phyloP scores from a whole-genome alignment of 2,888 invertebrate species.

The Falcaria lacertinaria region DNA sequence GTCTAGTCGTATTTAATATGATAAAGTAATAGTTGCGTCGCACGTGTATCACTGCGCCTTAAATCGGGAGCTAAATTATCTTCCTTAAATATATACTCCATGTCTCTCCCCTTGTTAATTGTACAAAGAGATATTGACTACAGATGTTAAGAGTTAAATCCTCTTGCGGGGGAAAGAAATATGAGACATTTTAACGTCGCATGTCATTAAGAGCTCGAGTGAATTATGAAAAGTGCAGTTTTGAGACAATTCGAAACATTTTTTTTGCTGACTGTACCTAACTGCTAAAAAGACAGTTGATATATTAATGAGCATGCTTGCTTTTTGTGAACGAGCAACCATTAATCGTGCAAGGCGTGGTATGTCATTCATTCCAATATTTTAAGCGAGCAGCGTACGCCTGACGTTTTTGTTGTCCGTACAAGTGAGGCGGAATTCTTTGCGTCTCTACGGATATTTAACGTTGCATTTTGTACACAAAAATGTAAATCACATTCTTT shows the following conservation, averaged over 20 bases:
- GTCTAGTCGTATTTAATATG: neutral
- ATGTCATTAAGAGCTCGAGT: constrained; percentile 15
- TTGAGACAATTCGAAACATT: constrained; percentile 6
- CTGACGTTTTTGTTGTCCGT: constrained; percentile 72
- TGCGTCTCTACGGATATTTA: constrained; percentile 40
- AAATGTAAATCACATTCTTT: neutral
- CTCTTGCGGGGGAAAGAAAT: constrained; percentile 66
- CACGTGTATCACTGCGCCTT: constrained; percentile 29
- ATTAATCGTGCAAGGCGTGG: constrained; percentile 77
- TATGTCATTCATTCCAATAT: constrained; percentile 80
- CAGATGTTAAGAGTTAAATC: constrained; percentile 68
- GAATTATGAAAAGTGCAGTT: constrained; percentile 40
- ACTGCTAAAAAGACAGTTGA: constrained; percentile 76
- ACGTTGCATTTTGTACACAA: constrained; percentile 23
- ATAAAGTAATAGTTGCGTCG: constrained; percentile 4
- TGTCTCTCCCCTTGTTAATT: constrained; percentile 68
- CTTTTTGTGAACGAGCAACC: constrained; percentile 71
- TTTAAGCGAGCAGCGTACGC: constrained; percentile 66
- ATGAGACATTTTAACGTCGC: constrained; percentile 54
- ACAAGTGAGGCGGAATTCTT: constrained; percentile 65
- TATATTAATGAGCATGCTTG: constrained; percentile 77
- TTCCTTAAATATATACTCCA: constrained; percentile 67
- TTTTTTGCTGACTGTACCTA: constrained; percentile 57
- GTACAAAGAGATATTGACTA: constrained; percentile 71
- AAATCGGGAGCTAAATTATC: constrained; percentile 56